Percentiles rank a stretch among this genome's conserved stretches.
Conservation (phyloP, 1,140 invertebrate genomes). For the Maconellicoccus hirsutus region DNA sequence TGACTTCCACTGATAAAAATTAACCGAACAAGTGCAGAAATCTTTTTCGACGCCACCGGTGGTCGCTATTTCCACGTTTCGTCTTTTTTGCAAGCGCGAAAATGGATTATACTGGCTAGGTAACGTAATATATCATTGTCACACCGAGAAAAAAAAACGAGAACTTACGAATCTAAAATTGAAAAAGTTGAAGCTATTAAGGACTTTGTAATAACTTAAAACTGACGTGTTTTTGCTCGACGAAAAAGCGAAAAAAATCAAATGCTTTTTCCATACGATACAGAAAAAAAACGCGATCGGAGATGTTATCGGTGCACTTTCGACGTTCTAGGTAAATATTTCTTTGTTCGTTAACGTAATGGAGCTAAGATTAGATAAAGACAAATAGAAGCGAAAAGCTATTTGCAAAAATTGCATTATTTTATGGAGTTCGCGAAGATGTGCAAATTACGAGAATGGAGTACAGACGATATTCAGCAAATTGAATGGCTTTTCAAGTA, state of each 20-base stretch:
- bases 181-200: conserved; percentile 9
- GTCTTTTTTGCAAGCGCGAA: neutral
- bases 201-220: conserved; percentile 9
- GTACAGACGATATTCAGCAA: too few relatives aligned
- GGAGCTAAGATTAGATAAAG: too few relatives aligned
- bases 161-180: conserved; percentile 4
- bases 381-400: too few relatives aligned
- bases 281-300: neutral
- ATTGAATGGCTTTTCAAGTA: too few relatives aligned
- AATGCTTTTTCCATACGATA: neutral
- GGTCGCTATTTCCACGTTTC: neutral
- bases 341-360: too few relatives aligned
- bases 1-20: neutral
- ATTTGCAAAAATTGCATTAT: too few relatives aligned
- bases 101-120: neutral
- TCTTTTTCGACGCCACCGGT: neutral
- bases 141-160: neutral
- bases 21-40: too few relatives aligned
- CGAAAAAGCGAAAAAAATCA: neutral
- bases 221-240: neutral
- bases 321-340: too few relatives aligned
- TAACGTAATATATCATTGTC: neutral
- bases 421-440: too few relatives aligned
- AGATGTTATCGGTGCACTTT: neutral
- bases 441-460: too few relatives aligned